Base-by-base conservation (phyloP, 1,140 invertebrate genomes). In the Eueides isabella region DNA sequence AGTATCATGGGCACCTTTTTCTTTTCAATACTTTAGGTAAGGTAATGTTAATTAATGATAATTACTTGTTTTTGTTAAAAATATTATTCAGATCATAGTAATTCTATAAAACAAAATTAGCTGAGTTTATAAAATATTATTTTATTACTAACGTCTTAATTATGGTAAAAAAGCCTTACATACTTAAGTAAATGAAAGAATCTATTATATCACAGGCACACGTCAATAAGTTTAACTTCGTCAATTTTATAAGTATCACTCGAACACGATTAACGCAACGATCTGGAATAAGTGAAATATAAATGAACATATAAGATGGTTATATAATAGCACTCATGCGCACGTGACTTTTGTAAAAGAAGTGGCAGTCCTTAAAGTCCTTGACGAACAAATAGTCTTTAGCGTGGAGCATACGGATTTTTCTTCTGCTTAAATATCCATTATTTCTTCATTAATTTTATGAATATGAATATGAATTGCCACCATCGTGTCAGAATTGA, bases 291-390 rank as follows among this genome's bases (percentile, higher is more conserved):
- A 72, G 68, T 67, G 61, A 62, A 30, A 76, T 61, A 61, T 75
- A 35, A 80, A 80, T 82, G 84, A 80, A 80, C 81, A 79, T 71
- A 67, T 72, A 71, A 86, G 81, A 71, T 80, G 76, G 78, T 48
- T 76, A 78, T 81, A 78, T 68, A 65, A 75, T 68, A 55, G 62
- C 77, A 74, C 82, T 85, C 61, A 63, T 61, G 78, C 74, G 85
- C 85, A 87, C 87, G 86, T 88, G 83, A 86, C 85, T 65, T 41
- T 61, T 65, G 74, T 79, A 68, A 76, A 69, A 67, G 70, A 68
- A 77, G 68, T 44, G 72, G 74, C 62, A 67, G 61, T 69, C 29
- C 72, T 68, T 31, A 78, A 67, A 71, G 76, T 74, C 68, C 76
- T 80, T 69, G 28, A 82, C 35, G 64, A 76, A 38, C 12, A 38